Evolutionary conservation across 2,888 invertebrate genomes (phyloP), one percentile per base, ranked within the genome.

Genomic region (Amphipoea oculea): DNA sequence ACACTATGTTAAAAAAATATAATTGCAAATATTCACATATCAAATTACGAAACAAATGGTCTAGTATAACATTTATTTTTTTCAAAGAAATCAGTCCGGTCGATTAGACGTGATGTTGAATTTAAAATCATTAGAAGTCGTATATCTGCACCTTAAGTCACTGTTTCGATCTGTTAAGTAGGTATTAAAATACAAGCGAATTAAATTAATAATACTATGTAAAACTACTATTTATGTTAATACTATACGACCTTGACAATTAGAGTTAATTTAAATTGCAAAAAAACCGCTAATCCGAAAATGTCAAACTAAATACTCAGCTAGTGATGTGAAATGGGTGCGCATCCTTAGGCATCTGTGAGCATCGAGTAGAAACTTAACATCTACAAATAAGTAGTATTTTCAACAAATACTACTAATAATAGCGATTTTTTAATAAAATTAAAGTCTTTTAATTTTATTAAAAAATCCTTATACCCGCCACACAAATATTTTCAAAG

Each of bases 201-300:
- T 73, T 67, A 65, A 74, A 70, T 73, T 2, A 75, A 70, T 63
- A 51, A 63, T 71, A 76, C 14, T 20, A 57, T 72, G 51, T 40
- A 62, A 80, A 78, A 76, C 62, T 40, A 76, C 36, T 63, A 73
- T 70, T 72, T 82, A 88, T 87, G 86, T 75, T 86, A 86, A 89
- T 85, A 42, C 75, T 54, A 83, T 74, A 66, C 81, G 89, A 79
- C 94, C 94, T 94, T 94, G 93, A 92, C 91, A 90, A 81, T 88
- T 90, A 69, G 70, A 79, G 69, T 72, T 78, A 40, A 92, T 92
- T 92, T 89, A 87, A 90, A 92, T 91, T 92, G 91, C 90, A 89
- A 92, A 94, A 88, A 89, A 74, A 74, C 82, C 67, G 82, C 89
- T 89, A 88, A 85, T 88, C 76, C 70, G 29, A 88, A 83, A 94